A percentile compares a stretch with the other conserved stretches of the same genome.
phyloP scores from a whole-genome alignment of 2,113 vertebrate species.

The Gobio gobio region DNA sequence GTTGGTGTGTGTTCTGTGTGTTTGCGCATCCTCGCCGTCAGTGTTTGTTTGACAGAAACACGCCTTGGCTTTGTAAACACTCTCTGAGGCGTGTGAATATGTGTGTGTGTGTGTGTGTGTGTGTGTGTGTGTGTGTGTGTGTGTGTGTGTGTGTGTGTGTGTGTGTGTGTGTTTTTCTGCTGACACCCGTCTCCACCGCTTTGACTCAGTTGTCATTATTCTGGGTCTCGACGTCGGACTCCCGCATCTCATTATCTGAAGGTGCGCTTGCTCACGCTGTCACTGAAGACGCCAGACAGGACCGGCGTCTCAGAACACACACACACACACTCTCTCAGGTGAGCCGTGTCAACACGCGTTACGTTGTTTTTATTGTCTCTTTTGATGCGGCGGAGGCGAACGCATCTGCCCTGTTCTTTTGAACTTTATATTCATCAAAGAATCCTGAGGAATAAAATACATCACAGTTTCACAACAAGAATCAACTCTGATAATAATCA shows the following conservation, averaged over 20 bases:
- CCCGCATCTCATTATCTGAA: slow-evolving; percentile 60
- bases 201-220: slow-evolving; percentile 52
- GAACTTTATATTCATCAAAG: no score
- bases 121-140: slow-evolving; percentile 50
- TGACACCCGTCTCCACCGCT: slow-evolving; percentile 53
- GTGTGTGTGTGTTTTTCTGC: slow-evolving; percentile 49
- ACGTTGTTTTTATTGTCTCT: slow-evolving; percentile 45
- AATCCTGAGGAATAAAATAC: no score
- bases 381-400: slow-evolving; percentile 24
- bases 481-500: no score
- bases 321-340: slow-evolving; percentile 10
- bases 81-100: slow-evolving; percentile 42
- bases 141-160: slow-evolving; percentile 51
- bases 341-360: slow-evolving; percentile 48
- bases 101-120: slow-evolving; percentile 53
- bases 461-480: no score
- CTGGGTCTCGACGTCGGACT: slow-evolving; percentile 51
- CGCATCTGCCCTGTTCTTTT: neutral
- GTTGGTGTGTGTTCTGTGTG: neutral
- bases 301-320: no score
- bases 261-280: slow-evolving; percentile 42
- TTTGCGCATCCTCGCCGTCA: neutral
- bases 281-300: slow-evolving; percentile 57
- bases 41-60: slow-evolving; percentile 43
- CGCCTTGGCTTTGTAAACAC: neutral